Conservation (phyloP, 2,797 vertebrate genomes). For the Leuciscus waleckii region DNA sequence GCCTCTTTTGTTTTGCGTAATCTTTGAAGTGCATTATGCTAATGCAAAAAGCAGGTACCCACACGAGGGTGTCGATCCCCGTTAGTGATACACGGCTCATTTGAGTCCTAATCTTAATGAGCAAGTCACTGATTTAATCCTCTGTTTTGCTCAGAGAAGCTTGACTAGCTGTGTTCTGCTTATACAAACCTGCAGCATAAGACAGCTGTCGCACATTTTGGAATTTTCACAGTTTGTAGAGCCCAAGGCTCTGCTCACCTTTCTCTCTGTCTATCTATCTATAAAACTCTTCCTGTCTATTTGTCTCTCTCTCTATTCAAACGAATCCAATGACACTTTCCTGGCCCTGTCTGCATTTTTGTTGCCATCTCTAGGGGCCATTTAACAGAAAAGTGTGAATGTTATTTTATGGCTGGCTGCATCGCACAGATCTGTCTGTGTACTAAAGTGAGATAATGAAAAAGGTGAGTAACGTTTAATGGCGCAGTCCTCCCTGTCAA, state of each 20-base stretch:
- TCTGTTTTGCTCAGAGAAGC: slow-evolving; percentile 4
- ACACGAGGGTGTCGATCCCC: not conserved
- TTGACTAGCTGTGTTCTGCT: slow-evolving; percentile 41
- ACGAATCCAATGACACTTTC: slow-evolving; percentile 69
- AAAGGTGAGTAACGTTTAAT: slow-evolving; percentile 26
- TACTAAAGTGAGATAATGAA: slow-evolving; percentile 63
- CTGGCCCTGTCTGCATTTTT: slow-evolving; percentile 66
- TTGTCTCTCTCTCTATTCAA: slow-evolving; percentile 29
- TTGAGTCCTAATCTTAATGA: slow-evolving; percentile 48
- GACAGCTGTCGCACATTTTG: slow-evolving; percentile 10
- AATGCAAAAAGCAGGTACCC: slow-evolving; percentile 13
- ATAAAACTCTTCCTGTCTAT: slow-evolving; percentile 8
- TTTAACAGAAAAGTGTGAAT: slow-evolving; percentile 63
- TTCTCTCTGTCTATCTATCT: not conserved
- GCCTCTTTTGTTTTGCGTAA: slow-evolving; percentile 35
- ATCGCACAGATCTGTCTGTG: slow-evolving; percentile 63
- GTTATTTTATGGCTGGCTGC: slow-evolving; percentile 65
- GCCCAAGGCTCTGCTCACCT: not conserved
- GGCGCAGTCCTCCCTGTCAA: slow-evolving; percentile 5
- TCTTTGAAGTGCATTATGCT: slow-evolving; percentile 45
- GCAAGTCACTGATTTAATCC: slow-evolving; percentile 39
- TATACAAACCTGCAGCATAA: slow-evolving; percentile 30
- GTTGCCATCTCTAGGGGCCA: slow-evolving; percentile 68
- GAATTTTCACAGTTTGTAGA: slow-evolving; percentile 27
- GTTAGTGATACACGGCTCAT: slow-evolving; percentile 7